Base-by-base conservation (phyloP, 2,797 vertebrate genomes). In the Todus mexicanus region DNA sequence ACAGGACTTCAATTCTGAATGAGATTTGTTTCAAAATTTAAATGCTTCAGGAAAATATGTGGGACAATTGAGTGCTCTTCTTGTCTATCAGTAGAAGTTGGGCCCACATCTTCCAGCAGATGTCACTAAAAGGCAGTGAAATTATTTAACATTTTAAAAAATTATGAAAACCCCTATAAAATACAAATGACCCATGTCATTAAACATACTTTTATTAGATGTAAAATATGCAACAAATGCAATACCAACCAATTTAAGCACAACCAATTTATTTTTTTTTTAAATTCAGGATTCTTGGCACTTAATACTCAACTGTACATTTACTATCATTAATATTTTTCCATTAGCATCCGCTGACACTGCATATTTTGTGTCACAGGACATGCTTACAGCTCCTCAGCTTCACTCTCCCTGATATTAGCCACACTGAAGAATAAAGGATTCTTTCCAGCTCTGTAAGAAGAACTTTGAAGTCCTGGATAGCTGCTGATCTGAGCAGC, bases 81-180 rank as follows among this genome's bases (percentile, higher is more conserved):
- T 23, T 53, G 27, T 56, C 61, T 18, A 81, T 43, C 21, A 45
- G 42, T 12, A 72, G 43, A 53, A 75, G 29, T 63, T 76, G 65
- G 45, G 75, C 57, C 31, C 21, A 11, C 8, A 57, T 81, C 71
- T 90, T 95, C 93, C 92, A 96, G 93, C 9, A 97, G 86, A 90
- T 85, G 91, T 94, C 88, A 89, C 92, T 93, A 76, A n/a, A 83
- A 86, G 60, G 48, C 86, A 92, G 82, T 73, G 74, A 40, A 71
- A 83, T 75, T 37, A 45, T 33, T 64, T 21, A 15, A 9, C 73
- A 64, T 35, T 42, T 15, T 54, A n/a, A 2, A 48, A 56, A 57
- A 16, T 17, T 22, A 51, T 26, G 23, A 64, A 69, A 80, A 22
- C 2, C 18, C 19, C 68, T 35, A 19, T 8, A 80, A 94, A 85